Evolutionary conservation across 1,140 invertebrate genomes (phyloP), one percentile per base, ranked within the genome.

Genomic region (Dendroctonus ponderosae): DNA sequence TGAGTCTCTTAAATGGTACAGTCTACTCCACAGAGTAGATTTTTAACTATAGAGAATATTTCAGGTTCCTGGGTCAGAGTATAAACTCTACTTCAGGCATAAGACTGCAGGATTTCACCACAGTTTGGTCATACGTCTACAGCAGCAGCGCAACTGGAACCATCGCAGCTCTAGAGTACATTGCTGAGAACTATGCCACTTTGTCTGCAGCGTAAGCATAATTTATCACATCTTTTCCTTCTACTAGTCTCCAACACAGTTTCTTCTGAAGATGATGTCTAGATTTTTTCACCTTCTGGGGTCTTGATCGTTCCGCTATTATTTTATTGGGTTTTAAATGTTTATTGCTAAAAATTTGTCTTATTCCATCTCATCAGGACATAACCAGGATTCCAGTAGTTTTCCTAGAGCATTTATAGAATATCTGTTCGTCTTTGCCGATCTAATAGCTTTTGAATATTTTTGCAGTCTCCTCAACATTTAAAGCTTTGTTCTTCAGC

Each of bases 121-220:
- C 77, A 1, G 78, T 81, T 8, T 72, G 84, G 9, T 67, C 71
- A 0, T 76, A 79, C 9, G 79, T 85, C 5, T 77, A 81, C 6
- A 71, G 72, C 37, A 72, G 56, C 40, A 54, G 77, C 2, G 76
- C 81, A 63, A 70, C 72, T 0, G 84, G 83, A 58, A 75, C 82
- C 0, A 64, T 81, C 56, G 74, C 76, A 37, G 77, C 74, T 0
- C 74, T 86, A 4, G 76, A 84, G 7, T 83, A 81, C 44, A 71
- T 88, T 15, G 40, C 41, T 7, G 62, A 69, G 44, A 66, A 69
- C 46, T 59, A 69, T 57, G 15, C 7, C 0, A 40, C 26, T 2
- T n/a, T 67, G 3, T 4, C 39, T 40, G 40, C 42, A 5, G 40
- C 41, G 63, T 66, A 52, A 66, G 63, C 51, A 52, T 37, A 12